Evolutionary conservation across 2,888 invertebrate species (phyloP).

Genomic region (Aradus depressus): DNA sequence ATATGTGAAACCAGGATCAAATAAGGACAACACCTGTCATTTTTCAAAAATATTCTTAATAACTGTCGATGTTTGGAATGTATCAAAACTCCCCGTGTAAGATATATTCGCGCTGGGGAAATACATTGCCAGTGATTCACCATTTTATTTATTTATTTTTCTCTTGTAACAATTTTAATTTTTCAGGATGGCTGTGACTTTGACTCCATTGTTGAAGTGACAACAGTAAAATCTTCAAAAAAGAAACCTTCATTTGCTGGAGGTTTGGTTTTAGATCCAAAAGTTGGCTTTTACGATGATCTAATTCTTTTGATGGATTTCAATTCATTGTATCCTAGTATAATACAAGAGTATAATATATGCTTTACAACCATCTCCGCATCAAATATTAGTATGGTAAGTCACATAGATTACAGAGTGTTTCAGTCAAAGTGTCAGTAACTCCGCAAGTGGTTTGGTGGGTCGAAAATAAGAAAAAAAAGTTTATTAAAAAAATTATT

Average conservation of each 20-base stretch:
- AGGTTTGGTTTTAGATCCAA: constrained; percentile 93
- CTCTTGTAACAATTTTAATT: neutral
- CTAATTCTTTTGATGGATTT: constrained; percentile 94
- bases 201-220: constrained; percentile 24
- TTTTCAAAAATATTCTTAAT: no score
- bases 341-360: constrained; percentile 98
- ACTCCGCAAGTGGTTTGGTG: no score
- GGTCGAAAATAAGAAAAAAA: no score
- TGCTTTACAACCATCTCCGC: constrained; percentile 81
- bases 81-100: no score
- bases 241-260: constrained; percentile 81
- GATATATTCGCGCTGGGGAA: no score
- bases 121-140: no score
- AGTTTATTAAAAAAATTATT: no score
- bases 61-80: no score
- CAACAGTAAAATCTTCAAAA: constrained; percentile 35
- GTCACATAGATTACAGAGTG: no score
- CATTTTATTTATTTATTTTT: neutral
- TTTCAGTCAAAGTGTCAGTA: no score
- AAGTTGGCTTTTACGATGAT: constrained; percentile 95
- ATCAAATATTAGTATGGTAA: constrained; percentile 18
- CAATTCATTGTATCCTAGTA: constrained; percentile 97
- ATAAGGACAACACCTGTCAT: no score
- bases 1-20: no score
- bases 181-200: constrained; percentile 38